A percentile compares a stretch with the other conserved stretches of the same genome.
Evolutionary conservation across 2,888 invertebrate species (phyloP).

Genomic region (Agrochola circellaris): DNA sequence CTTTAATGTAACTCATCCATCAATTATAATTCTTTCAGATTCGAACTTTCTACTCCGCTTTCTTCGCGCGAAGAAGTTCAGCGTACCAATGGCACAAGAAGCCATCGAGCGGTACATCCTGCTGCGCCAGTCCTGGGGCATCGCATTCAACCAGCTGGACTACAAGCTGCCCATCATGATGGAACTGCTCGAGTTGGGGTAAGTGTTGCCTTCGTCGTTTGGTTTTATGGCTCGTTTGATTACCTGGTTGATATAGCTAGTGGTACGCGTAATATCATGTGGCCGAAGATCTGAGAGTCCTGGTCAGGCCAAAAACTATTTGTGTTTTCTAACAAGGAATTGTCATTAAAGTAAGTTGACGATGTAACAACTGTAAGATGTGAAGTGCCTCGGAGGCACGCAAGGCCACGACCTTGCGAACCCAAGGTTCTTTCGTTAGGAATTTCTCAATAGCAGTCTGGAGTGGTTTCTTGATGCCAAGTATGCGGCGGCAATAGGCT

Average conservation of each 20-base stretch:
- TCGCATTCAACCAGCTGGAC: slow-evolving; percentile 94
- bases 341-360: neutral
- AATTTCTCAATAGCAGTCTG: neutral
- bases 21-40: slow-evolving; percentile 86
- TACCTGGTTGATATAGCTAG: neutral
- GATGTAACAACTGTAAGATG: neutral
- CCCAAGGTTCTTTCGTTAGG: neutral
- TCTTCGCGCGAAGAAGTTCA: slow-evolving; percentile 95
- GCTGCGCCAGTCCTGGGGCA: slow-evolving; percentile 94
- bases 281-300: neutral
- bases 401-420: neutral
- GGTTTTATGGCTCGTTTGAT: neutral
- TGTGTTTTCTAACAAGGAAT: neutral
- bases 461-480: neutral
- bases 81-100: slow-evolving; percentile 94
- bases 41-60: slow-evolving; percentile 93
- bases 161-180: slow-evolving; percentile 93
- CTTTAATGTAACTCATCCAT: neutral
- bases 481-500: neutral
- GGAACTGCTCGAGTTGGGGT: slow-evolving; percentile 93
- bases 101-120: slow-evolving; percentile 94
- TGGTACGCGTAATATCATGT: neutral
- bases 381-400: neutral
- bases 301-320: neutral
- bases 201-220: slow-evolving; percentile 64